phyloP scores from a whole-genome alignment of 1,140 invertebrate species.

The Drosophila grimshawi region DNA sequence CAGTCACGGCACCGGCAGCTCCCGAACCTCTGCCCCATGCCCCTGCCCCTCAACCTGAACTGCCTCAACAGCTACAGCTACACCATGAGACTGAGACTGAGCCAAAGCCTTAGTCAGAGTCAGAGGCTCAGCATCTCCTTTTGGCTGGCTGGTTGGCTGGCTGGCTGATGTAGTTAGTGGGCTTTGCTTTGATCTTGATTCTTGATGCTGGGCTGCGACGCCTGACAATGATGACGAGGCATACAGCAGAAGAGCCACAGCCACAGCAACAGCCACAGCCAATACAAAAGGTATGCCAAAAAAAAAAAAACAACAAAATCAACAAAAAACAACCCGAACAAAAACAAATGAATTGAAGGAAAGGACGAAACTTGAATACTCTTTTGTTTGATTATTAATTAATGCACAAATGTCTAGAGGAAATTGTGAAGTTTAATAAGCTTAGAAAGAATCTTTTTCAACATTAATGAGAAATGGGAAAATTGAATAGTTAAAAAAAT shows the following conservation, averaged over 20 bases:
- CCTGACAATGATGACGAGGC: conserved; percentile 80
- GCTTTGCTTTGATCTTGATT: conserved; percentile 82
- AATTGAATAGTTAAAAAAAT: too few relatives aligned
- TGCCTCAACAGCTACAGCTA: background rate
- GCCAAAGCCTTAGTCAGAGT: conserved; percentile 1
- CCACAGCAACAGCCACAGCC: conserved; percentile 37
- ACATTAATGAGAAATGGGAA: too few relatives aligned
- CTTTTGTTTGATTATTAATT: background rate
- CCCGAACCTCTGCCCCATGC: conserved; percentile 32
- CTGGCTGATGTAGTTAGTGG: conserved; percentile 73
- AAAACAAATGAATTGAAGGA: conserved; percentile 48
- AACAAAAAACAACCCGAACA: conserved; percentile 24
- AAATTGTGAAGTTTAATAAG: too few relatives aligned
- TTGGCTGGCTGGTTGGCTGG: conserved; percentile 1
- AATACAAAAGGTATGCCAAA: conserved; percentile 68
- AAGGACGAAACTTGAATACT: conserved; percentile 5
- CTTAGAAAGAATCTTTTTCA: too few relatives aligned
- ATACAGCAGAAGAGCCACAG: conserved; percentile 36
- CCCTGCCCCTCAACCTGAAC: background rate
- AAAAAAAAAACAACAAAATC: conserved; percentile 26
- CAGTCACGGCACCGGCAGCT: conserved; percentile 65
- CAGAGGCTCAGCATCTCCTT: conserved; percentile 22
- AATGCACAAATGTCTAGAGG: too few relatives aligned
- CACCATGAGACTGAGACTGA: background rate
- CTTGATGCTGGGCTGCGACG: conserved; percentile 68